Evolutionary conservation across 2,113 vertebrate species (phyloP).

Genomic region (Hymenochirus boettgeri): DNA sequence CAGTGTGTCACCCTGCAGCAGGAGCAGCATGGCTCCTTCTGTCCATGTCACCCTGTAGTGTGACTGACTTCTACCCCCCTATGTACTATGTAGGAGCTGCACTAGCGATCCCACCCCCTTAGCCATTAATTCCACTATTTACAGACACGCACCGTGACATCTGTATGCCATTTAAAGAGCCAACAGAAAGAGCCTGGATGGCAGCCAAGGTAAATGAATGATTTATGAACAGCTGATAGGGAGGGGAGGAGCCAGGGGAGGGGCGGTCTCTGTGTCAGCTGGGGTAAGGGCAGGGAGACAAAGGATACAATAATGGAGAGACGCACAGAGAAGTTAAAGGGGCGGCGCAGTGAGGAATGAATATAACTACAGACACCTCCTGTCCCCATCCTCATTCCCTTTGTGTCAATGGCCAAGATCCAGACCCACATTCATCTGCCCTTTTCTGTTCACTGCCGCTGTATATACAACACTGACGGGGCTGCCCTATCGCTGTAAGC

Average conservation of each 20-base stretch:
- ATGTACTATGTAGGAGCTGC: not conserved
- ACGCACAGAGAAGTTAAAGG: conserved; percentile 7
- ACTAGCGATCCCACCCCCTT: not conserved
- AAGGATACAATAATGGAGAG: conserved; percentile 31
- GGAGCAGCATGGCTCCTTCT: no score
- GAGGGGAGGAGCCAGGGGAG: conserved; percentile 17
- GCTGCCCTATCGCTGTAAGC: no score
- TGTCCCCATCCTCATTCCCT: no score
- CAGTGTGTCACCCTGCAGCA: not conserved
- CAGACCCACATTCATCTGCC: no score
- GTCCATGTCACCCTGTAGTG: no score
- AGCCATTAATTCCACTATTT: not conserved
- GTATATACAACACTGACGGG: no score
- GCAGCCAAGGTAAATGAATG: conserved; percentile 27
- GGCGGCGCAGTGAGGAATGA: not conserved
- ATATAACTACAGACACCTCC: not conserved
- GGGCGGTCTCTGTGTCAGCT: conserved; percentile 34
- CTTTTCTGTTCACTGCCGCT: no score
- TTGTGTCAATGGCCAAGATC: no score
- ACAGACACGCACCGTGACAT: conserved; percentile 5
- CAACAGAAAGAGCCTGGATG: conserved; percentile 1
- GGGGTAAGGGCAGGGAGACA: conserved; percentile 38
- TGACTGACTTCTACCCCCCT: no score
- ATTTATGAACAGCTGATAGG: conserved; percentile 35
- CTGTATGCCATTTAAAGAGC: conserved; percentile 21